Conservation (phyloP, 2,113 vertebrate species). For the Oreotrochilus melanogaster region DNA sequence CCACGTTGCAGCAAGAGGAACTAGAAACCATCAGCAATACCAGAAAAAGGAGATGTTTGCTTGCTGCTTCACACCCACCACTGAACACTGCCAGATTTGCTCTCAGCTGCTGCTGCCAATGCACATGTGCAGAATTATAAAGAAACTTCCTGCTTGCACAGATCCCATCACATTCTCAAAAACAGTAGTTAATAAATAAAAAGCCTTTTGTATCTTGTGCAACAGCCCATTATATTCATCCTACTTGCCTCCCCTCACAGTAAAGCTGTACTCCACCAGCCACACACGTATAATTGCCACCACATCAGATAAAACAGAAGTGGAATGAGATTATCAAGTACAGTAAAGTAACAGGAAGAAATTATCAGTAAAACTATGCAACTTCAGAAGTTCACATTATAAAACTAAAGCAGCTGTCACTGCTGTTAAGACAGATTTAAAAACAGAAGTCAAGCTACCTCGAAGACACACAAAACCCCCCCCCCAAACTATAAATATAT, state of each 20-base stretch:
- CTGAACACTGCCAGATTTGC: slow-evolving; percentile 43
- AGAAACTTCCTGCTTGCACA: slow-evolving; percentile 61
- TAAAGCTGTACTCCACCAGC: slow-evolving; percentile 16
- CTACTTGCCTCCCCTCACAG: not conserved
- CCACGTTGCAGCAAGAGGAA: not conserved
- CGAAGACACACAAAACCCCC: not conserved
- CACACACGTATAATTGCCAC: not conserved
- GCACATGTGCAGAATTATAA: slow-evolving; percentile 70
- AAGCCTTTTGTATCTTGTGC: slow-evolving; percentile 64
- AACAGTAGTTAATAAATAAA: slow-evolving; percentile 68
- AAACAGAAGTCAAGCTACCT: slow-evolving; percentile 14
- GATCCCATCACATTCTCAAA: slow-evolving; percentile 61
- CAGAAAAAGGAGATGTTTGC: slow-evolving; percentile 27
- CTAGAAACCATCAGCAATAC: not conserved
- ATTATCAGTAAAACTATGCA: not conserved
- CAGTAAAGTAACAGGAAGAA: not conserved
- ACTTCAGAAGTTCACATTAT: not conserved
- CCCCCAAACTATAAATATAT: slow-evolving; percentile 47
- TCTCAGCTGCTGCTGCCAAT: slow-evolving; percentile 56
- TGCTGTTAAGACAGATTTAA: not conserved
- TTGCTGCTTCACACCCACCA: slow-evolving; percentile 34
- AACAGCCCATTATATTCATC: slow-evolving; percentile 47
- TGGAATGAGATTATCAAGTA: not conserved
- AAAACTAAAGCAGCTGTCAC: not conserved
- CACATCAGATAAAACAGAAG: not conserved